Base-by-base conservation (phyloP, 2,888 invertebrate genomes). In the Glaucopsyche alexis region DNA sequence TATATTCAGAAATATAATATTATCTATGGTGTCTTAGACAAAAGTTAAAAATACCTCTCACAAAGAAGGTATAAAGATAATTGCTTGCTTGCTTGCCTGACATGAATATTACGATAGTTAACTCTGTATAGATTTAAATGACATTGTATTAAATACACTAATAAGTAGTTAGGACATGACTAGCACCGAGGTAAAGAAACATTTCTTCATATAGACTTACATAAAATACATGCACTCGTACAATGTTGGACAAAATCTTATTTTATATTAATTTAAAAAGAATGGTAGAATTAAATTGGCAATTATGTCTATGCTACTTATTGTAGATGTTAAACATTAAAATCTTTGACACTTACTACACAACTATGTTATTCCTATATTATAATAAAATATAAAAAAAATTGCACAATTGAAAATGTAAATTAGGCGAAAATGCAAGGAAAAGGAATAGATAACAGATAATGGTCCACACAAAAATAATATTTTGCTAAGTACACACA, bases 151-250 rank as follows among this genome's bases (percentile, higher is more conserved):
- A 47, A 19, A 47, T 45, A 49, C 55, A 55, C 29, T 29, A 69
- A 29, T 47, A 60, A 71, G 70, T 72, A 72, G 69, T 74, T 69
- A 75, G 75, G 72, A 72, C 73, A 79, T 83, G 84, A 84, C 83
- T 84, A 84, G 83, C 82, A 81, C 80, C 81, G 80, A 78, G 76
- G 77, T 76, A 78, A 80, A 78, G 64, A 77, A 75, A 40, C 50
- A 52, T 60, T 74, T 49, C 50, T 70, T 71, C 29, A 45, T 9
- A 45, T 67, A 67, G 29, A 66, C 16, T 45, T 66, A 65, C 67
- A 67, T 67, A 40, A 65, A 66, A 42, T 42, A 69, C 69, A 49
- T 14, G 29, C 19, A 69, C 47, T 13, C 69, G 14, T 47, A 69
- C 47, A 69, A 49, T 47, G 55, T 69, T 69, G 69, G 69, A 49